phyloP scores from a whole-genome alignment of 2,797 vertebrate species.

The Scyliorhinus canicula region DNA sequence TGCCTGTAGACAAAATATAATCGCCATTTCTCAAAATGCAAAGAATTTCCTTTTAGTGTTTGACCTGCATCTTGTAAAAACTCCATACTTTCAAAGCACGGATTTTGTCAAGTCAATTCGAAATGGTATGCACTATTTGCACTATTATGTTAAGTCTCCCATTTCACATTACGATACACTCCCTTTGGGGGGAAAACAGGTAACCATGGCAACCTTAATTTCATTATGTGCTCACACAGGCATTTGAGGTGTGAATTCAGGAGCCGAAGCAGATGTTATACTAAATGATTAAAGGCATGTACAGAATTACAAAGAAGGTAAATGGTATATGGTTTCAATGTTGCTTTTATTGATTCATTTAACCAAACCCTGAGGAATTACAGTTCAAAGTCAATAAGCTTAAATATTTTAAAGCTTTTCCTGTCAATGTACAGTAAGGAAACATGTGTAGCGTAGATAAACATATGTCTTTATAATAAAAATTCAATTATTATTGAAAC shows the following conservation, averaged over 20 bases:
- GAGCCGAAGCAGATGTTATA: slow-evolving; percentile 1
- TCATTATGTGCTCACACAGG: neutral
- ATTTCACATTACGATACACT: neutral
- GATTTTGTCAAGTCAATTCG: neutral
- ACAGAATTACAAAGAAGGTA: neutral
- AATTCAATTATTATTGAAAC: neutral
- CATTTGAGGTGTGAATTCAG: slow-evolving; percentile 30
- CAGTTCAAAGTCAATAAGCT: slow-evolving; percentile 14
- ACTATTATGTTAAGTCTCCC: neutral
- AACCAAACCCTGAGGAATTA: neutral
- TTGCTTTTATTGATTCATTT: slow-evolving; percentile 9
- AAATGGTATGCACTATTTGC: neutral
- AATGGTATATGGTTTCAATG: neutral
- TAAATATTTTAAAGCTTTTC: neutral
- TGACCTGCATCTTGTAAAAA: neutral
- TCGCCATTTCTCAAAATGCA: neutral
- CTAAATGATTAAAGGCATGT: neutral
- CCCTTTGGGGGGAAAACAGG: neutral
- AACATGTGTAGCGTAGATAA: neutral
- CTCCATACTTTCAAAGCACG: neutral
- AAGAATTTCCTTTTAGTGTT: neutral
- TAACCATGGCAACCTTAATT: slow-evolving; percentile 15
- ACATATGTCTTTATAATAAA: neutral
- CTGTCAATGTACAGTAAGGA: neutral
- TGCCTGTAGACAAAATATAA: neutral